Evolutionary conservation across 2,797 vertebrate species (phyloP), one percentile per base, ranked within the genome.

Genomic region (Selene dorsalis): DNA sequence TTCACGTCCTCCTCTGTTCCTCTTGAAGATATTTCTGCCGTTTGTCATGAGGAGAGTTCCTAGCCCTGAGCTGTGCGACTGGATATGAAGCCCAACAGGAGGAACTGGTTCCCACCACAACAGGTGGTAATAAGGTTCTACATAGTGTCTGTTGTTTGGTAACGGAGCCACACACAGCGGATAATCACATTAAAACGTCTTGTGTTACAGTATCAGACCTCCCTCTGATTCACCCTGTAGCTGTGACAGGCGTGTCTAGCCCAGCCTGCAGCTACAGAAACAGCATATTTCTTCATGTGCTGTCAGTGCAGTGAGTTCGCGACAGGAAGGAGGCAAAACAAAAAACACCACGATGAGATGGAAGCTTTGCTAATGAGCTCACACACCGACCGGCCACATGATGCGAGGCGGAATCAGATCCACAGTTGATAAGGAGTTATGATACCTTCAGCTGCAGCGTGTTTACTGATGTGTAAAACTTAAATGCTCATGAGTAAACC

Each of bases 1-100:
- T n/a, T n/a, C n/a, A n/a, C n/a, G n/a, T n/a, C n/a, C n/a, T n/a
- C n/a, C 38, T 39, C 30, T 58, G 18, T 20, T 69, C 78, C 26
- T 22, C 2, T 60, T 68, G 0, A 16, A 57, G 63, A 86, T 87
- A 32, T 61, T 85, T 88, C 47, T 64, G 2, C 30, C 71, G 6
- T 88, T 79, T 79, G 83, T 91, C 82, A 88, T 9, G 0, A 35
- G 32, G 5, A 16, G 73, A 67, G 22, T 60, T 75, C 11, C 60
- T 73, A 14, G 57, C 72, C 75, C 83, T 2, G 43, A 72, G 75
- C 66, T 12, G n/a, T 47, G 74, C 55, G 61, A 61, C 35, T 3
- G 38, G 66, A 76, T 56, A 73, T 87, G 87, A 74, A 69, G 88
- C 14, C 2, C 14, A 80, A 82, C 93, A 28, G 79, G 93, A 80